Evolutionary conservation across 2,888 invertebrate species (phyloP).

Genomic region (Sphecodes monilicornis): DNA sequence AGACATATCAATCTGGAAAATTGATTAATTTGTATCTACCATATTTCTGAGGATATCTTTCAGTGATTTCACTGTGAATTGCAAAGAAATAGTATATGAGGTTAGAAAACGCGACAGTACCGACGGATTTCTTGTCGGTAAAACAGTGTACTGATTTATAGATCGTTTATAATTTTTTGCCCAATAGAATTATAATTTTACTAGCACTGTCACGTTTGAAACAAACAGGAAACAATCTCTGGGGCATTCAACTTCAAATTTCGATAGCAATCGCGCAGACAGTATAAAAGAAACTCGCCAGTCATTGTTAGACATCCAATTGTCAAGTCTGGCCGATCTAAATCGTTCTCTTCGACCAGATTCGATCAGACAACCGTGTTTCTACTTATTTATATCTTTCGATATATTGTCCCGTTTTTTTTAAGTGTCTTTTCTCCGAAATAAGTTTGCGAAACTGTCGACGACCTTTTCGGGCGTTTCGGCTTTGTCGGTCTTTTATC

Average conservation of each 20-base stretch:
- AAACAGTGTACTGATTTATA: slow-evolving; percentile 41
- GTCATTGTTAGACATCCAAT: slow-evolving; percentile 37
- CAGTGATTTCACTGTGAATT: neutral
- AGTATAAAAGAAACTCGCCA: slow-evolving; percentile 20
- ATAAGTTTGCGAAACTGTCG: slow-evolving; percentile 43
- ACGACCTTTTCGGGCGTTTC: slow-evolving; percentile 30
- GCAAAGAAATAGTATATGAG: neutral
- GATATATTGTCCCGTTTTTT: neutral
- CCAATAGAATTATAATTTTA: neutral
- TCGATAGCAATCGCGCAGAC: neutral
- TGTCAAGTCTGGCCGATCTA: slow-evolving; percentile 15
- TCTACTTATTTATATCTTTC: neutral
- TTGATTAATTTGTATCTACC: neutral
- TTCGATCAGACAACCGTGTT: slow-evolving; percentile 23
- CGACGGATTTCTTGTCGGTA: slow-evolving; percentile 51
- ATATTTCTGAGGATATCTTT: neutral
- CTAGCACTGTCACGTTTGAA: neutral
- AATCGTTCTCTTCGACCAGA: slow-evolving; percentile 35
- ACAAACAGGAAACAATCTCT: neutral
- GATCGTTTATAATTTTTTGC: neutral
- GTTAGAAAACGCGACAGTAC: neutral
- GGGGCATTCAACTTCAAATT: neutral
- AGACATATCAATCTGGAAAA: neutral
- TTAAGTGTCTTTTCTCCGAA: slow-evolving; percentile 6
- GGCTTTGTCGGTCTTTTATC: slow-evolving; percentile 60